A percentile compares a stretch with the other conserved stretches of the same genome.
Evolutionary conservation across 2,888 invertebrate species (phyloP).

Genomic region (Aspidiotus rigidus): DNA sequence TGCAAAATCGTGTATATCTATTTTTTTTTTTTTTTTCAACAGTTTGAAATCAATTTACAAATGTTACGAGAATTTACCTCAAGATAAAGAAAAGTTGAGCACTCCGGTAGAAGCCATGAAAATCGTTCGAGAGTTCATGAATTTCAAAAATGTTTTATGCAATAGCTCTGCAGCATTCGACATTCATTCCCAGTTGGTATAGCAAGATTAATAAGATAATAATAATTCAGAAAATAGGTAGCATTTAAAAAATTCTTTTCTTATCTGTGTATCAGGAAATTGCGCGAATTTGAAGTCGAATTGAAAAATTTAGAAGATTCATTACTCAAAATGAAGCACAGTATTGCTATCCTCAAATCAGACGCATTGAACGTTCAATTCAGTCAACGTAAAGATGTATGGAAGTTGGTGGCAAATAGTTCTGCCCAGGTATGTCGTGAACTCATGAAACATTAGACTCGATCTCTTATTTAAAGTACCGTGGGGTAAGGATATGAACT

Average conservation of each 20-base stretch:
- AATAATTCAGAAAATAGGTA: too few relatives aligned
- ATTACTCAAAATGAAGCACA: neutral
- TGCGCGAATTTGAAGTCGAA: conserved; percentile 10
- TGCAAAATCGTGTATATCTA: too few relatives aligned
- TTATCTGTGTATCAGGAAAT: neutral
- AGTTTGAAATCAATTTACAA: conserved; percentile 16
- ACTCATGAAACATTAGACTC: too few relatives aligned
- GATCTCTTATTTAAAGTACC: too few relatives aligned
- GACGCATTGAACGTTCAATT: conserved; percentile 15
- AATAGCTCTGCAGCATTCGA: conserved; percentile 7
- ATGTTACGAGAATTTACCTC: conserved; percentile 13
- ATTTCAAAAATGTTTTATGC: neutral
- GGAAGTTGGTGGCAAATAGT: conserved; percentile 16
- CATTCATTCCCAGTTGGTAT: conserved; percentile 8
- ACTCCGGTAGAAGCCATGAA: conserved; percentile 18
- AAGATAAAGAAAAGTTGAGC: conserved; percentile 16
- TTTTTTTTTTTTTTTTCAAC: neutral
- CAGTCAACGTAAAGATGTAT: conserved; percentile 17
- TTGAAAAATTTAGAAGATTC: conserved; percentile 4
- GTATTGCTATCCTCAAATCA: conserved; percentile 4
- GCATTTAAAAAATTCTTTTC: too few relatives aligned
- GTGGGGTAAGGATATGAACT: too few relatives aligned
- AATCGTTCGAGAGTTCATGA: conserved; percentile 12
- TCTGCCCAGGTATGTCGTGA: conserved; percentile 3
- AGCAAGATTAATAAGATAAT: too few relatives aligned